phyloP scores from a whole-genome alignment of 2,888 invertebrate species.

The Chloromyia formosa region DNA sequence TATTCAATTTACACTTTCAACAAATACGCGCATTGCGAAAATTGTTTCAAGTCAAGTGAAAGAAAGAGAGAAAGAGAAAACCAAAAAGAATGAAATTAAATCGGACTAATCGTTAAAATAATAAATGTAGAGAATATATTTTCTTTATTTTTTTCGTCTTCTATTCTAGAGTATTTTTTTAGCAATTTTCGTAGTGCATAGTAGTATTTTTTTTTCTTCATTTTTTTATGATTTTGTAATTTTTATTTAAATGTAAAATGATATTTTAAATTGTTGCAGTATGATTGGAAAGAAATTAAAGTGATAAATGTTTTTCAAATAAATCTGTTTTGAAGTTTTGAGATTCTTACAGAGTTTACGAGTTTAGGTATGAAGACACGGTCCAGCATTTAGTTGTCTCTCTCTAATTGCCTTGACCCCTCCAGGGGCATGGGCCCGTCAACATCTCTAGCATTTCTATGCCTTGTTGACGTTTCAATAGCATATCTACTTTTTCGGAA shows the following conservation, averaged over 20 bases:
- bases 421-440: too few relatives aligned
- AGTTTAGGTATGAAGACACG: too few relatives aligned
- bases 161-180: background rate
- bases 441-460: too few relatives aligned
- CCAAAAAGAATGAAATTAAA: background rate
- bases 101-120: conserved; percentile 24
- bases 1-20: conserved; percentile 1
- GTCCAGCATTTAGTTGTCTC: too few relatives aligned
- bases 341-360: too few relatives aligned
- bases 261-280: conserved; percentile 35
- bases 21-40: background rate
- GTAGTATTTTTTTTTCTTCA: conserved; percentile 8
- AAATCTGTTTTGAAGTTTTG: background rate
- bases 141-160: conserved; percentile 18
- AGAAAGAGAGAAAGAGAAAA: background rate
- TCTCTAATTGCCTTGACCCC: too few relatives aligned
- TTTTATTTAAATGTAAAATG: conserved; percentile 34
- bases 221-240: background rate
- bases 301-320: conserved; percentile 39
- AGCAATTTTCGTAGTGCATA: background rate
- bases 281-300: conserved; percentile 36
- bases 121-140: conserved; percentile 10
- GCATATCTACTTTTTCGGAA: too few relatives aligned
- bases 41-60: background rate
- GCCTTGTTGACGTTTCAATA: too few relatives aligned